Base-by-base conservation (phyloP, 2,888 invertebrate genomes). In the Lucinisca nassula region DNA sequence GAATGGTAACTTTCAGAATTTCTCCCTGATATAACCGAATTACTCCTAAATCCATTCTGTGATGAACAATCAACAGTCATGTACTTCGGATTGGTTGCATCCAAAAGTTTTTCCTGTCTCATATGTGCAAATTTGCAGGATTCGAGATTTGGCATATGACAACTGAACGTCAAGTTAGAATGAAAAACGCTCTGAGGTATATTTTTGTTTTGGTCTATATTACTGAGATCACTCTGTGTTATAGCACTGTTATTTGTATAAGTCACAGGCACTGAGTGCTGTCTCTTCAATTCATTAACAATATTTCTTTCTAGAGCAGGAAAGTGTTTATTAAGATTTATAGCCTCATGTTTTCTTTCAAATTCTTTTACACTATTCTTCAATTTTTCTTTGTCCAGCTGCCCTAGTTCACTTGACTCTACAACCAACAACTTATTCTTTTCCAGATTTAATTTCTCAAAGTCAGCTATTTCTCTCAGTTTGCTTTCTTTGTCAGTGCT, bases 401-500 rank as follows among this genome's bases (percentile, higher is more conserved):
- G 61, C 3, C 10, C 21, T 27, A 3, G 3, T 10, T 61, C 30
- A 10, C 3, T 24, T 27, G 30, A 4, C 27, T 6, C 8, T 27
- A 6, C 27, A 30, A 27, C 6, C 6, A 27, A 4, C 30, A 30
- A 61, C 27, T 8, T 24, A 61, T 61, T 84, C 17, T 67, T 67
- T 40, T 78, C 81, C 21, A 72, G 35, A 10, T 61, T 61, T 14
- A 80, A 72, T 72, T 90, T 82, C 67, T 88, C 87, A 88, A 90
- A 90, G 75, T 87, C 85, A 74, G 72, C 73, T 12, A 90, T 84
- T 51, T 90, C 87, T 82, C 70, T 78, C 12, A 85, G 55, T 73
- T 85, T 90, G 40, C 37, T 82, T 72, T 85, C 79, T 40, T 75
- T 83, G n/a, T 79, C 61, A 12, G 30, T n/a, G 38, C 75, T 75